Conservation (phyloP, 2,797 vertebrate genomes). For the Notamacropus eugenii region DNA sequence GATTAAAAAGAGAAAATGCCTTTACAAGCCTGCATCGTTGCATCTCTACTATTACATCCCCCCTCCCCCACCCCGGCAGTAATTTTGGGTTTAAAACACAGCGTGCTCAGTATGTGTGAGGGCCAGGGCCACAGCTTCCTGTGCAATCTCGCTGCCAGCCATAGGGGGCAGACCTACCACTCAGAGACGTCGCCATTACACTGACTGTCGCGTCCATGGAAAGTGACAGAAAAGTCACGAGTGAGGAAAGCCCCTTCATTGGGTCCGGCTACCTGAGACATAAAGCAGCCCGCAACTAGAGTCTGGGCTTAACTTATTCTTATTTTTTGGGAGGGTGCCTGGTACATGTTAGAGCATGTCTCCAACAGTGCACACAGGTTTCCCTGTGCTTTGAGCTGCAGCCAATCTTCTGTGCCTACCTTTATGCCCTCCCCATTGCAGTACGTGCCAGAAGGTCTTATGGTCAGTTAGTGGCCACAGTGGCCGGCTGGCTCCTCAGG, state of each 20-base stretch:
- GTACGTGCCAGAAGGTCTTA: not conserved
- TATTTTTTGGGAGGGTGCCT: not conserved
- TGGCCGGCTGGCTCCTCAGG: not conserved
- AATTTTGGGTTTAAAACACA: not conserved
- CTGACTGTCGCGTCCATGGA: not conserved
- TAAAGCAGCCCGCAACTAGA: not conserved
- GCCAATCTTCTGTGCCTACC: not conserved
- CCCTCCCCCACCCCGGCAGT: not conserved
- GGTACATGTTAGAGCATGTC: not conserved
- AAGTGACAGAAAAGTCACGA: not conserved
- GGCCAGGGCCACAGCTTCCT: not conserved
- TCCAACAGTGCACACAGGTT: accelerated
- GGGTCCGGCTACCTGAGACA: not conserved
- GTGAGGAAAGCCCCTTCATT: not conserved
- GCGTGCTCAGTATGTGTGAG: not conserved
- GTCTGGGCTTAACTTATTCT: not conserved
- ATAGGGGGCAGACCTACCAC: constrained; percentile 30
- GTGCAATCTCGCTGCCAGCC: not conserved
- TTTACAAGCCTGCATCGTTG: constrained; percentile 36
- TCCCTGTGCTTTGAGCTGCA: accelerated
- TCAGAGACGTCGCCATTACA: constrained; percentile 3
- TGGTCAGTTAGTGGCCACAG: not conserved
- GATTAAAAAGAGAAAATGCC: constrained; percentile 69
- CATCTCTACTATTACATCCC: not conserved
- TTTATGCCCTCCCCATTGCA: accelerated